Conservation (phyloP, 2,888 invertebrate genomes). For the Stenichneumon culpator region DNA sequence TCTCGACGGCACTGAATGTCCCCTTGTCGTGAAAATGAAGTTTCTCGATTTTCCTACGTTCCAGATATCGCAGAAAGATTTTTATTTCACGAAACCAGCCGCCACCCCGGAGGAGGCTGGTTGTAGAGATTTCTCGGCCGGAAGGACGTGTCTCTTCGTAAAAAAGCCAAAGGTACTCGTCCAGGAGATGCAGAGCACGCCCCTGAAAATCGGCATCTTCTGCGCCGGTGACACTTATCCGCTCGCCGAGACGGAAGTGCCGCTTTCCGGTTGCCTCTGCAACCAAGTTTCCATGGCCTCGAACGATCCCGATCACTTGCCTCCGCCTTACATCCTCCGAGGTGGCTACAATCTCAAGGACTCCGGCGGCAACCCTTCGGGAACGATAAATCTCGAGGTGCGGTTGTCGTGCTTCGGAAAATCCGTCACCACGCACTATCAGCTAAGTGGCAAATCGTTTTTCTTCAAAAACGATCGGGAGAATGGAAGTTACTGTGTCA, state of each 20-base stretch:
- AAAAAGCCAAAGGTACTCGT: slow-evolving; percentile 80
- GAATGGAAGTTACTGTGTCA: slow-evolving; percentile 75
- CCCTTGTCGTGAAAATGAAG: slow-evolving; percentile 79
- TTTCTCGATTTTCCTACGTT: slow-evolving; percentile 82
- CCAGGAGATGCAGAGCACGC: slow-evolving; percentile 75
- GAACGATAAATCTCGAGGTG: slow-evolving; percentile 77
- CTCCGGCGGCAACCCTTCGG: slow-evolving; percentile 80
- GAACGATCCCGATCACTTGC: slow-evolving; percentile 79
- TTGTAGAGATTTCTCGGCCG: slow-evolving; percentile 76
- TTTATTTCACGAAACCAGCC: slow-evolving; percentile 71
- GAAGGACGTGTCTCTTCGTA: slow-evolving; percentile 80
- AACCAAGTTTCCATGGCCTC: slow-evolving; percentile 81
- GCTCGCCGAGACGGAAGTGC: slow-evolving; percentile 79
- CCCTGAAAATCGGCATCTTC: slow-evolving; percentile 80
- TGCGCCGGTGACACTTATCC: slow-evolving; percentile 81
- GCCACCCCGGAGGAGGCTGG: slow-evolving; percentile 59
- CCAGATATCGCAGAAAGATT: slow-evolving; percentile 78
- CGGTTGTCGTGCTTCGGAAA: slow-evolving; percentile 79
- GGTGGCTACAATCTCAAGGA: slow-evolving; percentile 77
- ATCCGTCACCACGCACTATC: slow-evolving; percentile 77
- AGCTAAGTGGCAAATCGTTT: slow-evolving; percentile 74
- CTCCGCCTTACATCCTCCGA: slow-evolving; percentile 78
- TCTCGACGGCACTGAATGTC: slow-evolving; percentile 73
- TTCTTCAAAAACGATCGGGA: slow-evolving; percentile 75
- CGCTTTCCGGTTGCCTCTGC: slow-evolving; percentile 80